Conservation (phyloP, 2,888 invertebrate genomes). For the Chrysolina oricalcia region DNA sequence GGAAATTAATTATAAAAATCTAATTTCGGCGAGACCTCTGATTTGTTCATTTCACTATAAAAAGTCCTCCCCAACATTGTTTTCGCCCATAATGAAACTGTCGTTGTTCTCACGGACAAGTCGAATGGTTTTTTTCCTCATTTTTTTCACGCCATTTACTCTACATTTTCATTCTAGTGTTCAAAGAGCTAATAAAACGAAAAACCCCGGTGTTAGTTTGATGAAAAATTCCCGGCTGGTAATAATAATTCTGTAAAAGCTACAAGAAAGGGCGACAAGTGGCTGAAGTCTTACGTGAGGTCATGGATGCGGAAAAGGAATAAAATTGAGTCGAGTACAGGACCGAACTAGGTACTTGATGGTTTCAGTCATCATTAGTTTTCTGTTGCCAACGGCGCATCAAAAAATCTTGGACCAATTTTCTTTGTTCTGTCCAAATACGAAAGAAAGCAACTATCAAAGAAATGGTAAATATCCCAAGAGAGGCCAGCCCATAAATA, state of each 20-base stretch:
- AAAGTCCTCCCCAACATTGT: too few relatives aligned
- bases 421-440: too few relatives aligned
- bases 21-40: too few relatives aligned
- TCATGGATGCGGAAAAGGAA: constrained; percentile 64
- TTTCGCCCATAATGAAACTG: too few relatives aligned
- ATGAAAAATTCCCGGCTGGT: constrained; percentile 58
- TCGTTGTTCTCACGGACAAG: background rate
- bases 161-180: constrained; percentile 11
- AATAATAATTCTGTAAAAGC: constrained; percentile 58
- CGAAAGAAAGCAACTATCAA: too few relatives aligned
- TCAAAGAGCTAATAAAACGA: constrained; percentile 40
- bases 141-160: constrained; percentile 26
- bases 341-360: constrained; percentile 15
- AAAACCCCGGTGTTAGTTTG: constrained; percentile 47
- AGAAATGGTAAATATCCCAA: too few relatives aligned
- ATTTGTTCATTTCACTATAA: too few relatives aligned
- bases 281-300: constrained; percentile 61
- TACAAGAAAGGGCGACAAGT: constrained; percentile 57
- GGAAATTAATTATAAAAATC: too few relatives aligned
- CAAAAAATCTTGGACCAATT: background rate
- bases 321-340: constrained; percentile 47
- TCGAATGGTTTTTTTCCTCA: background rate
- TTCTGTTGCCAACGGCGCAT: background rate
- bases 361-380: background rate
- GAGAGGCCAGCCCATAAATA: too few relatives aligned